phyloP scores from a whole-genome alignment of 2,888 invertebrate genomes.

The Timema podura region DNA sequence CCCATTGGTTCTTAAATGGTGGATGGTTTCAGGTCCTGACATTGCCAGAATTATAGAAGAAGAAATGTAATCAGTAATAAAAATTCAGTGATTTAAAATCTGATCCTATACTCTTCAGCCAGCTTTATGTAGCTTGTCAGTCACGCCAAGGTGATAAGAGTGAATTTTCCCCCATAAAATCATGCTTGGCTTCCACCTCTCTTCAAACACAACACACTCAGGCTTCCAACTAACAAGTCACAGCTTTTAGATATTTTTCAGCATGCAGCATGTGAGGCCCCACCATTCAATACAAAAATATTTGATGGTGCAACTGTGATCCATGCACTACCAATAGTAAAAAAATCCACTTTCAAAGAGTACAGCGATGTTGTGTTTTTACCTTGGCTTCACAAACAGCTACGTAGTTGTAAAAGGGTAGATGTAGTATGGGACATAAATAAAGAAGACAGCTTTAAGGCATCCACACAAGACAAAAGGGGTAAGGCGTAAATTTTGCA shows the following conservation, averaged over 20 bases:
- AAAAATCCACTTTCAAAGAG: neutral
- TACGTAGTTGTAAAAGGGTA: constrained; percentile 1
- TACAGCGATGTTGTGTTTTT: constrained; percentile 7
- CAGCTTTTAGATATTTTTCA: constrained; percentile 5
- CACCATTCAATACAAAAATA: constrained; percentile 4
- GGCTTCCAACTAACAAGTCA: neutral
- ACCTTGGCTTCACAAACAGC: constrained; percentile 7
- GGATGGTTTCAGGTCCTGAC: neutral
- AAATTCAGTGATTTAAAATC: neutral
- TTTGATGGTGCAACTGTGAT: constrained; percentile 11
- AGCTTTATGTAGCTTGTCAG: neutral
- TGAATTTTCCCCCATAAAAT: neutral
- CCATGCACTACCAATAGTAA: constrained; percentile 3
- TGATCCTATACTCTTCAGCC: neutral
- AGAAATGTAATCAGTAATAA: neutral
- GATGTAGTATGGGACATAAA: neutral
- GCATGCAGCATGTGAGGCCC: neutral
- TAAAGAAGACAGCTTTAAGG: neutral
- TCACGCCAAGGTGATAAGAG: too few relatives aligned
- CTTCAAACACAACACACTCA: neutral
- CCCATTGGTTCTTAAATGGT: neutral
- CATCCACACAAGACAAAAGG: constrained; percentile 1
- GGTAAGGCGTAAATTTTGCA: neutral
- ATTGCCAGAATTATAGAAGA: neutral
- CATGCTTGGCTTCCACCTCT: constrained; percentile 1